phyloP scores from a whole-genome alignment of 2,113 vertebrate species.

The Megalops atlanticus region DNA sequence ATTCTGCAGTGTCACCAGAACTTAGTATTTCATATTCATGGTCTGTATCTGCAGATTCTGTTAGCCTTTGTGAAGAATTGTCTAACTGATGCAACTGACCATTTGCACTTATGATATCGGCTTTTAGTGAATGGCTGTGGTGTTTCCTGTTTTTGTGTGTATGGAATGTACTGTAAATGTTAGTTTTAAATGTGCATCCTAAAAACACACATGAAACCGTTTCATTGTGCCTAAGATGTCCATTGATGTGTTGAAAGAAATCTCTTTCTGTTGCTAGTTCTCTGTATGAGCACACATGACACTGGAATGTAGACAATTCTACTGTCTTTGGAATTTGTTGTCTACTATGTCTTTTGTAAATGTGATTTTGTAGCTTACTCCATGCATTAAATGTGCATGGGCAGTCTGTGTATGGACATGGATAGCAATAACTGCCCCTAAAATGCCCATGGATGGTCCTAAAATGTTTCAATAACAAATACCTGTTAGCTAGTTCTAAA shows the following conservation, averaged over 20 bases:
- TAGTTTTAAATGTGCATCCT: slow-evolving; percentile 36
- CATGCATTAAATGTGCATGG: slow-evolving; percentile 41
- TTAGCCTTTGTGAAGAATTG: slow-evolving; percentile 21
- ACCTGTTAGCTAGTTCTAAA: slow-evolving; percentile 32
- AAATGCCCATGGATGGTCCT: slow-evolving; percentile 25
- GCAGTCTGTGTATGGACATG: slow-evolving; percentile 40
- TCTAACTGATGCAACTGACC: slow-evolving; percentile 29
- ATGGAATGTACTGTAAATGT: slow-evolving; percentile 39
- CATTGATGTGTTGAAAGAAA: slow-evolving; percentile 36
- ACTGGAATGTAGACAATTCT: slow-evolving; percentile 33
- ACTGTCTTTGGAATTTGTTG: slow-evolving; percentile 26
- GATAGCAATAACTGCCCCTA: slow-evolving; percentile 32
- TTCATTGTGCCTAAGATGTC: slow-evolving; percentile 35
- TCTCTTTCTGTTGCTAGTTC: slow-evolving; percentile 36
- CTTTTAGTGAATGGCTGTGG: slow-evolving; percentile 38
- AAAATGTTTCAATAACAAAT: slow-evolving; percentile 39
- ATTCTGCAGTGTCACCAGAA: slow-evolving; percentile 14
- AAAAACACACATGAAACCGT: slow-evolving; percentile 32
- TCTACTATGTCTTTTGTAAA: slow-evolving; percentile 36
- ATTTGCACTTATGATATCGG: slow-evolving; percentile 10
- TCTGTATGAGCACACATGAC: slow-evolving; percentile 37
- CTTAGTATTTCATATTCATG: slow-evolving; percentile 19
- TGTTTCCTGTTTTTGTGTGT: slow-evolving; percentile 39
- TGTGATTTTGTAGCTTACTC: slow-evolving; percentile 38
- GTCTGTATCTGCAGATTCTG: slow-evolving; percentile 20